Percentiles rank a stretch among this genome's conserved stretches.
These are phyloP conservation scores for Marmota flaviventris DNA, from an alignment of 2,113 vertebrate genomes.

Conservation along the genomic window DNA sequence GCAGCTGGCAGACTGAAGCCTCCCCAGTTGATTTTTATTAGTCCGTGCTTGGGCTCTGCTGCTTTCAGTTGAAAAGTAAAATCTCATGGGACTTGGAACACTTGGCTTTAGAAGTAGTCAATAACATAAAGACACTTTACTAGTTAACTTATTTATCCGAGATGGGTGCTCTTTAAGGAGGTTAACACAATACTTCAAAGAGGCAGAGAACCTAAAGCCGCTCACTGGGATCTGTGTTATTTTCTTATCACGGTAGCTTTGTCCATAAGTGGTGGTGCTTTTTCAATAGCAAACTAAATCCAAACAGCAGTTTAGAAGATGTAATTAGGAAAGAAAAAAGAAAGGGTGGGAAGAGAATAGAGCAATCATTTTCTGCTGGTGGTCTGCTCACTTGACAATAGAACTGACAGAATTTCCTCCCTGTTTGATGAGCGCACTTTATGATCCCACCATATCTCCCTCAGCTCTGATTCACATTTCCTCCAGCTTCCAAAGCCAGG, in stretches of 20 bases:
- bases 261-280: rapidly evolving
- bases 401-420: background rate
- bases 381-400: background rate
- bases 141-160: background rate
- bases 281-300: constrained; percentile 21
- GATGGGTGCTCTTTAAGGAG: background rate
- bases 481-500: background rate
- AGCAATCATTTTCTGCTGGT: background rate
- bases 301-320: background rate
- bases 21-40: background rate
- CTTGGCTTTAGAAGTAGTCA: background rate
- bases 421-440: background rate
- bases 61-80: background rate
- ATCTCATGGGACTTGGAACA: background rate
- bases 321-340: background rate
- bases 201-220: too few species aligned
- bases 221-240: background rate
- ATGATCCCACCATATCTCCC: background rate
- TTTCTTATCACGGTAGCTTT: background rate
- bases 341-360: background rate
- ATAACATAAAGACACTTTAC: background rate
- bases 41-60: rapidly evolving
- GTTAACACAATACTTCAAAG: background rate
- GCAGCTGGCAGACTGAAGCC: too few species aligned
- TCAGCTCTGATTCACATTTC: background rate